Base-by-base conservation (phyloP, 2,113 vertebrate species). In the Thymallus thymallus region DNA sequence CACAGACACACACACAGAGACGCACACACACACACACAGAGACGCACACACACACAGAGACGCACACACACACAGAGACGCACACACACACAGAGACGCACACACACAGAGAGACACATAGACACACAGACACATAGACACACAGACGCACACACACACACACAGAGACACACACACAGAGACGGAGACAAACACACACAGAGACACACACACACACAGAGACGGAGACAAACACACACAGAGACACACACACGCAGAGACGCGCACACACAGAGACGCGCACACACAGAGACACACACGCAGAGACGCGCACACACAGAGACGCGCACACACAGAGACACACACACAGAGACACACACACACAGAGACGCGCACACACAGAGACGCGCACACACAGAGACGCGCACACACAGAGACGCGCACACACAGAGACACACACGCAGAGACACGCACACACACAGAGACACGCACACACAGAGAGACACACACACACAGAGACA, bases 181-280 rank as follows among this genome's bases (percentile, higher is more conserved):
- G 26, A 26, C 29, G 4, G n/a, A n/a, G n/a, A n/a, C 29, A 30
- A 4, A 30, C 30, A 30, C 30, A 90, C 7, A 3, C 73, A 62
- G 6, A 55, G 24, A 69, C 14, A 51, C 10, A 4, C 32, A 30
- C 18, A 55, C 1, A 1, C n/a, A n/a, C n/a, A n/a, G 10, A 6
- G 3, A 55, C 10, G n/a, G n/a, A 55, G 3, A 4, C 3, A 55
- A 1, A 55, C 48, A 55, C 48, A 55, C 48, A 55, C 48, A 55
- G 3, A 55, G 5, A 55, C 29, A 30, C 29, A 30, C 29, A 30
- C 2, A 3, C 48, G 3, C 48, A n/a, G n/a, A 51, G 9, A 1
- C 1, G 6, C 48, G n/a, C n/a, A 55, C 48, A 55, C 10, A 55
- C 48, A 55, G 1, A 3, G 3, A 55, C 48, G 6, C 16, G n/a